Percentiles rank a stretch among this genome's conserved stretches.
Evolutionary conservation across 2,888 invertebrate genomes (phyloP).

Genomic region (Eupithecia centaureata): DNA sequence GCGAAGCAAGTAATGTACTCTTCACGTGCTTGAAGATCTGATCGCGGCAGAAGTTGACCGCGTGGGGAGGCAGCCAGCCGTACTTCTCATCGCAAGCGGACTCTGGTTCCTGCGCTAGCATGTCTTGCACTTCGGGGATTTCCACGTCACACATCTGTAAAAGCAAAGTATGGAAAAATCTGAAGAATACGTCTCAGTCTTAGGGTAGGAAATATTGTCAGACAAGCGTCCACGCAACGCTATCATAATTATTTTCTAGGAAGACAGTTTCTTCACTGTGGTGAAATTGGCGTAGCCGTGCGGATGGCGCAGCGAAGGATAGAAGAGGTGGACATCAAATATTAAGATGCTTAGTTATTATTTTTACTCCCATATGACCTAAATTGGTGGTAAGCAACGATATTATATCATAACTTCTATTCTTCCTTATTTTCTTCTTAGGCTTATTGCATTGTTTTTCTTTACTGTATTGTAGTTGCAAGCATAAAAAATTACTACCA

Average conservation of each 20-base stretch:
- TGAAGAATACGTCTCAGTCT: not conserved
- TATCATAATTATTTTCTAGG: not conserved
- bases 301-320: not conserved
- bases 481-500: no score
- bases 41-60: conserved; percentile 88
- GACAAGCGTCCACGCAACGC: not conserved
- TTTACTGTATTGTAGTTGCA: no score
- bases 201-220: not conserved
- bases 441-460: no score
- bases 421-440: no score
- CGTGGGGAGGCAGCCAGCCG: conserved; percentile 91
- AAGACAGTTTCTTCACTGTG: not conserved
- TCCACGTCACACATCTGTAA: conserved; percentile 90
- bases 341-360: no score
- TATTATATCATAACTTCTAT: no score
- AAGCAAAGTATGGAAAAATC: not conserved
- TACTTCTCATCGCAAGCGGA: conserved; percentile 88
- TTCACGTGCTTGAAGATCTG: conserved; percentile 87
- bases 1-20: conserved; percentile 66
- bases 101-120: conserved; percentile 87
- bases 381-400: no score
- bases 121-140: conserved; percentile 90
- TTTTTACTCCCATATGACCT: no score
- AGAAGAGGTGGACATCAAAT: not conserved
- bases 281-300: not conserved